Conservation (phyloP, 2,888 invertebrate genomes). For the Frankliniella intonsa region DNA sequence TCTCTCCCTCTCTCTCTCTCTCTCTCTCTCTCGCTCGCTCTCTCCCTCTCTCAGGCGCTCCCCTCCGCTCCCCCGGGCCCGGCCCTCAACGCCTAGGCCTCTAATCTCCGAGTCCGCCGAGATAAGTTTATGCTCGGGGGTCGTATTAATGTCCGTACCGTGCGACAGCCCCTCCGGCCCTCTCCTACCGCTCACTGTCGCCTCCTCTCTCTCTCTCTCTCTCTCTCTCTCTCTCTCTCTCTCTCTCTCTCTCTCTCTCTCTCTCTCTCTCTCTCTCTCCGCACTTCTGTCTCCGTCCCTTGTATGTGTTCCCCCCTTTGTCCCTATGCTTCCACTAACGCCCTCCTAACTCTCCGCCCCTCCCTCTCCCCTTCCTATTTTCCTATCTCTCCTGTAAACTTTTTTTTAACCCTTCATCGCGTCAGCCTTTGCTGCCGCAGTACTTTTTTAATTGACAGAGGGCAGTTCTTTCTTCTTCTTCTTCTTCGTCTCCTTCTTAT, state of each 20-base stretch:
- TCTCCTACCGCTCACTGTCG: neutral
- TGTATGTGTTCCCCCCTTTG: neutral
- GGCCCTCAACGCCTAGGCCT: conserved; percentile 7
- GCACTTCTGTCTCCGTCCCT: neutral
- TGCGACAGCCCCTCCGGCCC: neutral
- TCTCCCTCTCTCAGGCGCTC: neutral
- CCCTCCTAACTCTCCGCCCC: no score
- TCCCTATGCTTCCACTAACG: neutral
- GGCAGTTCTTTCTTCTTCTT: no score
- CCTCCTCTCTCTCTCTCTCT: neutral
- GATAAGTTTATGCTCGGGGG: conserved; percentile 22
- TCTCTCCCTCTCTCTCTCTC: neutral
- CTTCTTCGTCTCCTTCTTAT: no score
- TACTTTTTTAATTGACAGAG: no score
- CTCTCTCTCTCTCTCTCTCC: neutral
- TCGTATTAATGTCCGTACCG: conserved; percentile 10
- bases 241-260: neutral
- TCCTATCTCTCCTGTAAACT: no score
- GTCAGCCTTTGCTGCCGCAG: no score
- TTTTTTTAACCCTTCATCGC: no score
- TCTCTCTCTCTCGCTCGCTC: neutral
- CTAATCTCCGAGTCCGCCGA: conserved; percentile 17
- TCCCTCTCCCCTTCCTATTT: no score
- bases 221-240: neutral
- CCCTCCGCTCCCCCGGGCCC: neutral